Evolutionary conservation across 2,888 invertebrate species (phyloP), one percentile per base, ranked within the genome.

Genomic region (Trypoxylon attenuatum): DNA sequence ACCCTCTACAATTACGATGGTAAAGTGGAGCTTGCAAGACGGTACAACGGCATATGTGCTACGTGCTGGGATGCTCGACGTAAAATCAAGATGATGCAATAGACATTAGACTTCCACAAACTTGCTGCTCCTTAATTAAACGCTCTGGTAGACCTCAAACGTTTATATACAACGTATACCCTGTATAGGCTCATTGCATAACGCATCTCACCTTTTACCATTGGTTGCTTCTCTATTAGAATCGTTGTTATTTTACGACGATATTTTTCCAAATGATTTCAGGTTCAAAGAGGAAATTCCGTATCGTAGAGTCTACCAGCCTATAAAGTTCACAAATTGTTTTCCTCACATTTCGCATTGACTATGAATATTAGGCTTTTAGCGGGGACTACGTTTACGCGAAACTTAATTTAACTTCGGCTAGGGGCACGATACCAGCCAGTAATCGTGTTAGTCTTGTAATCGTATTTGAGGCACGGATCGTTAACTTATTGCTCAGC

Each of bases 401-500:
- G 68, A 74, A 77, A 77, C 64, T 74, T 57, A 74, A 74, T 77
- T 74, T 69, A 76, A 70, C 76, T 76, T 54, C 50, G 63, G 67
- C 71, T 63, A 72, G 70, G 65, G 69, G 69, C 67, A 71, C 76
- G 76, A 79, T 78, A 72, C 76, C 73, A 70, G 66, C 71, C 71
- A 61, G 71, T 80, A 79, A 80, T 71, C 73, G 62, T 69, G 73
- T 80, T 77, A 80, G 70, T 59, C 55, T 62, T 59, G 68, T 81
- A 80, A 80, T 81, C 78, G 68, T 70, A 69, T 80, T 80, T 71
- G 77, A 70, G 78, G 73, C 75, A 74, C 68, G 77, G 75, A 76
- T 79, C 78, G 81, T 80, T 80, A 80, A 81, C 75, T 80, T 81
- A 76, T 77, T 79, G 78, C 70, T 60, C 38, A 69, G 65, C 75